Evolutionary conservation across 2,888 invertebrate genomes (phyloP).

Genomic region (Pinctada fucata): DNA sequence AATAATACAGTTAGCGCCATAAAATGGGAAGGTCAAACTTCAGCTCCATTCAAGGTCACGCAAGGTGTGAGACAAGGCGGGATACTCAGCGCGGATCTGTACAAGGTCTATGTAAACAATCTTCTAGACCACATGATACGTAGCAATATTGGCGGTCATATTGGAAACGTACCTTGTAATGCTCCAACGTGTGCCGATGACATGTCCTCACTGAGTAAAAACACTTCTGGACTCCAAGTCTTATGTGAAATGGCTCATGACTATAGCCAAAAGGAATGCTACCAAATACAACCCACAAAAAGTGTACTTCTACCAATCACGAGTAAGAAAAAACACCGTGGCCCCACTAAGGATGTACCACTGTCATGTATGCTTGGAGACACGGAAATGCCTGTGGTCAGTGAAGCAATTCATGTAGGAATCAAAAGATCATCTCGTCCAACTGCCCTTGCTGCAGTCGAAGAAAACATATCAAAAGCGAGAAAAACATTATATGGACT

Average conservation of each 20-base stretch:
- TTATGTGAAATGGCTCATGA: conserved; percentile 1
- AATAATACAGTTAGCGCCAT: not conserved
- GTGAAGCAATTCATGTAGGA: not conserved
- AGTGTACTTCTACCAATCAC: conserved; percentile 7
- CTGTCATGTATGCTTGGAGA: not conserved
- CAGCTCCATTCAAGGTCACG: not conserved
- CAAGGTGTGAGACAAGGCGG: conserved; percentile 29
- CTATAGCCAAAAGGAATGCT: conserved; percentile 9
- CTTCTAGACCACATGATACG: conserved; percentile 13
- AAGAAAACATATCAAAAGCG: not conserved
- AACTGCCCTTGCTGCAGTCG: not conserved
- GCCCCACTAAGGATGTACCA: not conserved
- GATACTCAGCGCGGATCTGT: conserved; percentile 10
- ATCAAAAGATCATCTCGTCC: not conserved
- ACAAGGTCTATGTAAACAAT: conserved; percentile 26
- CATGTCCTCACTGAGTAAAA: not conserved
- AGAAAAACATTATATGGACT: not conserved
- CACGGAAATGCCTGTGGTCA: not conserved
- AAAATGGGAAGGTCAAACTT: conserved; percentile 18
- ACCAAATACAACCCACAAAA: conserved; percentile 7
- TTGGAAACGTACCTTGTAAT: conserved; percentile 1
- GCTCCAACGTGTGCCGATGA: conserved; percentile 25
- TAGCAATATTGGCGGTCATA: not conserved
- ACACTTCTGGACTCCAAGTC: not conserved
- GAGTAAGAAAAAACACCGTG: not conserved